phyloP scores from a whole-genome alignment of 2,888 invertebrate species.

The Linyphia triangularis region DNA sequence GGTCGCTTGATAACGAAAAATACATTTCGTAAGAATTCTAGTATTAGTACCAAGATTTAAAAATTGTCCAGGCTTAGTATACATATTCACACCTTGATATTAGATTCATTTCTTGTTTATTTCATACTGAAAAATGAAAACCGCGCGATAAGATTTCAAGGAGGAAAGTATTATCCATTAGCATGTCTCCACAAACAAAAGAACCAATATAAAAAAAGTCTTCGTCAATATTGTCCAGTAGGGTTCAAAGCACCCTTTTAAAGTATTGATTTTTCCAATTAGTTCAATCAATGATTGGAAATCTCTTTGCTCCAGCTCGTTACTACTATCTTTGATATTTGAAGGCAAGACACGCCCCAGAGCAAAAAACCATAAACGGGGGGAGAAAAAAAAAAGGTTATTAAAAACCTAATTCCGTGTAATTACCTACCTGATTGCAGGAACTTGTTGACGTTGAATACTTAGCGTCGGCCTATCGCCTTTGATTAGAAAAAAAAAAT shows the following conservation, averaged over 20 bases:
- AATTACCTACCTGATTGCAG: slow-evolving; percentile 55
- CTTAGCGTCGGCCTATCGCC: slow-evolving; percentile 18
- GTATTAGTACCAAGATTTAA: too few species aligned
- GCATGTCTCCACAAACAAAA: too few species aligned
- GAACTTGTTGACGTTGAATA: slow-evolving; percentile 53
- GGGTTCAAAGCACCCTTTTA: slow-evolving; percentile 32
- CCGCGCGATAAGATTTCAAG: too few species aligned
- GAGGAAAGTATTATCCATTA: too few species aligned
- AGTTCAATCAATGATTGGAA: slow-evolving; percentile 2
- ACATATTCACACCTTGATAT: too few species aligned
- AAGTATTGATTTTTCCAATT: slow-evolving; percentile 57
- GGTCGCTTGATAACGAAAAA: too few species aligned
- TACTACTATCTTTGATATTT: neutral
- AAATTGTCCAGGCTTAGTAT: too few species aligned
- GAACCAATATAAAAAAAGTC: too few species aligned
- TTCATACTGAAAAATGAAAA: too few species aligned
- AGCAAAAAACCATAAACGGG: slow-evolving; percentile 19
- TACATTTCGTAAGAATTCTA: too few species aligned
- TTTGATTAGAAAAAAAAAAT: slow-evolving; percentile 4
- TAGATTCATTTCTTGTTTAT: too few species aligned
- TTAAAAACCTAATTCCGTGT: slow-evolving; percentile 67
- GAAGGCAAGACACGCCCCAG: neutral
- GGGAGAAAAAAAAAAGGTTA: slow-evolving; percentile 33
- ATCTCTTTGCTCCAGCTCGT: slow-evolving; percentile 2
- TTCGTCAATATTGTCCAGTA: too few species aligned